Percentiles rank a stretch among this genome's conserved stretches.
Conservation (phyloP, 35 echinoderm and acorn worm species). For the Ophiothrix spiculata region DNA sequence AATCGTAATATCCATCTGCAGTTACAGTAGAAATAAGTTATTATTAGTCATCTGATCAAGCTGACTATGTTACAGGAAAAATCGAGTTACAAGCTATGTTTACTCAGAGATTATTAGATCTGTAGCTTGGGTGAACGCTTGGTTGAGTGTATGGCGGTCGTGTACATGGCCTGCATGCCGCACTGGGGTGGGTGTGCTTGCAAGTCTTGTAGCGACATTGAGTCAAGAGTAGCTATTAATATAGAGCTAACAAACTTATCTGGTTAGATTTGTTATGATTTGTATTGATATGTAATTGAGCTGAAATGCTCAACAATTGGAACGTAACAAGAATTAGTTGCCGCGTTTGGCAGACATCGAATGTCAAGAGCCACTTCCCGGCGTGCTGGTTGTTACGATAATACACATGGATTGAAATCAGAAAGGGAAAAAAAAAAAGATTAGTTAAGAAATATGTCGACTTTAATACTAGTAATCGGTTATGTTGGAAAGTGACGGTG, state of each 20-base stretch:
- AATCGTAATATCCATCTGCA: no score
- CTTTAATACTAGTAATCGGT: background rate
- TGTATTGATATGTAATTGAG: conserved; percentile 8
- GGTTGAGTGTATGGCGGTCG: background rate
- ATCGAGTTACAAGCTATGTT: background rate
- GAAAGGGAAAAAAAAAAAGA: no score
- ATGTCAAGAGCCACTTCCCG: background rate
- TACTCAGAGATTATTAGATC: conserved; percentile 2
- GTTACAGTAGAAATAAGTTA: no score
- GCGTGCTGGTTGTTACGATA: background rate
- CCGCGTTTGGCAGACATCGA: background rate
- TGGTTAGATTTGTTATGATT: background rate
- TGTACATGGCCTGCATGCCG: no score
- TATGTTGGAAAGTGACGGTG: background rate
- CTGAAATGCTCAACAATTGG: background rate
- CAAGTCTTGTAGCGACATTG: background rate
- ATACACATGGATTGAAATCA: no score
- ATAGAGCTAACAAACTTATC: background rate
- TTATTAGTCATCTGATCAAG: no score
- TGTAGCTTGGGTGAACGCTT: background rate
- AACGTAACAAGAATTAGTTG: conserved; percentile 12
- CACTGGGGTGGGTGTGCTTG: background rate
- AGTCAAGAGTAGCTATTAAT: background rate
- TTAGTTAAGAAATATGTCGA: background rate
- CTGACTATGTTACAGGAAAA: background rate